These are phyloP conservation scores for Tetranychus piercei DNA, from an alignment of 2,888 invertebrate genomes.

Conservation along the genomic window DNA sequence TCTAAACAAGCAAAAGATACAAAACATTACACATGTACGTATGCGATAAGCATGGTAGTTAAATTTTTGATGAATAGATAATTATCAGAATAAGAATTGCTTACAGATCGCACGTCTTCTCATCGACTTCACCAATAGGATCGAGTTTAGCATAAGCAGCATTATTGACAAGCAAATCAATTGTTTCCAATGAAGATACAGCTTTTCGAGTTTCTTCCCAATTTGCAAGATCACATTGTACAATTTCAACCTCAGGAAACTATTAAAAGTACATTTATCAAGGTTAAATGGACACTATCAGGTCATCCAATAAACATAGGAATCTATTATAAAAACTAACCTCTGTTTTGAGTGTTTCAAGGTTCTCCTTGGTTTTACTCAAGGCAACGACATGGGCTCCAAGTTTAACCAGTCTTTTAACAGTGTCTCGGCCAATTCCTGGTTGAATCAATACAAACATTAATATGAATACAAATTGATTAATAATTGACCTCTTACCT, in stretches of 20 bases:
- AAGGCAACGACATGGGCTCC: constrained; percentile 60
- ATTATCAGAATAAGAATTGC: background rate
- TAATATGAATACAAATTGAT: background rate
- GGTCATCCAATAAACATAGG: background rate
- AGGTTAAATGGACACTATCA: background rate
- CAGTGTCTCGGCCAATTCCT: constrained; percentile 53
- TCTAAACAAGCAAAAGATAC: background rate
- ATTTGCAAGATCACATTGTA: constrained; percentile 51
- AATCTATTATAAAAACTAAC: constrained; percentile 15
- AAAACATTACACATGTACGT: background rate
- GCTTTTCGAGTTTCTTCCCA: constrained; percentile 52
- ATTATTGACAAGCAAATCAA: constrained; percentile 58
- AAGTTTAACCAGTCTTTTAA: constrained; percentile 45
- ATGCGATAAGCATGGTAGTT: background rate
- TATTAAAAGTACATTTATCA: constrained; percentile 27
- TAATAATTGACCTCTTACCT: constrained; percentile 37
- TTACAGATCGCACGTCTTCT: background rate
- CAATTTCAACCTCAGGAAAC: constrained; percentile 40
- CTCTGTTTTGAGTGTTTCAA: constrained; percentile 44
- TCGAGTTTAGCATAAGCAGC: constrained; percentile 54
- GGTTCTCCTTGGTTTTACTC: constrained; percentile 46
- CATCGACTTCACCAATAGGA: constrained; percentile 43
- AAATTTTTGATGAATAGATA: background rate
- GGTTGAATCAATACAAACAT: background rate
- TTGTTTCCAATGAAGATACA: constrained; percentile 43